Evolutionary conservation across 2,888 invertebrate species (phyloP), one percentile per base, ranked within the genome.

Genomic region (Trisateles emortualis): DNA sequence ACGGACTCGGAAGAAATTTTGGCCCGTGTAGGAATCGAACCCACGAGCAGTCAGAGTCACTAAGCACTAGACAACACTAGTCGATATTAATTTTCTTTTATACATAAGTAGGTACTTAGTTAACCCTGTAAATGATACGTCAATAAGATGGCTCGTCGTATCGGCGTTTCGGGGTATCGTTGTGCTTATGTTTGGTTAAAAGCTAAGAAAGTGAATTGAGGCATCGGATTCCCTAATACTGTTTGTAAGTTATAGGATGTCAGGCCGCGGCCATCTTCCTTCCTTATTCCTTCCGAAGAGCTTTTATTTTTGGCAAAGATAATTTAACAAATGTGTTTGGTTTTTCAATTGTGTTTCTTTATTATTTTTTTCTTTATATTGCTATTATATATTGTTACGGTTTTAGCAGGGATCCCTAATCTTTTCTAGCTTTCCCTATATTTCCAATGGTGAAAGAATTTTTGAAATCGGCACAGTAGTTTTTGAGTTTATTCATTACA

Each of bases 161-260:
- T n/a, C n/a, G n/a, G n/a, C n/a, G n/a, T n/a, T n/a, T n/a, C 39
- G 9, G n/a, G 0, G 17, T 14, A 35, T 33, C 40, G 19, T 6
- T 10, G n/a, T n/a, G n/a, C 26, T 6, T 22, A 10, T 33, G 33
- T 51, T 39, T 43, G 47, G 19, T 8, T 16, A 47, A 47, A 32
- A 22, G 33, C 48, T 26, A n/a, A 36, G 33, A 13, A 26, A 40
- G 41, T 16, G 33, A 41, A 41, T 48, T 41, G 32, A 39, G 33
- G 40, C 41, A 26, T 48, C 40, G 33, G 16, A n/a, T 48, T 41
- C 26, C 32, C 6, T 41, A 41, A 47, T 40, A 22, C 40, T 32
- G 14, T 40, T 41, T 40, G 40, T 48, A 33, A 33, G 24, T 8
- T 40, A 48, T 48, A 40, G 32, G 24, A 14, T 48, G 24, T 24